Base-by-base conservation (phyloP, 1,140 invertebrate species). In the Lasioglossum baleicum region DNA sequence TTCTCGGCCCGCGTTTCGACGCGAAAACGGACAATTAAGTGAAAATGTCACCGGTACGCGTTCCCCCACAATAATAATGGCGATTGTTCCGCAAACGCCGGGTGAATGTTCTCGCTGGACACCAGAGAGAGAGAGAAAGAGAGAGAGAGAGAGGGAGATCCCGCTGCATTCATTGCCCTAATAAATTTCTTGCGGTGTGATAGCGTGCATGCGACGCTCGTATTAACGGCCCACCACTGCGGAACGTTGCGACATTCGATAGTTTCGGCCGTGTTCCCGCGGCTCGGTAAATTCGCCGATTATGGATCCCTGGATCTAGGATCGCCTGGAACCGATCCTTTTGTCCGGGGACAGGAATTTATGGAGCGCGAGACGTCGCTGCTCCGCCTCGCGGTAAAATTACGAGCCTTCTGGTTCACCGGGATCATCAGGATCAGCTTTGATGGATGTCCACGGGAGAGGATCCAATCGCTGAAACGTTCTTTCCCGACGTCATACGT, bases 241-340 rank as follows among this genome's bases (percentile, higher is more conserved):
- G 78, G 78, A 74, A 80, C 78, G 20, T 75, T 80, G 72, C 78
- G 78, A 80, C 78, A 51, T 60, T 79, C 63, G 68, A 80, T 75
- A 51, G 78, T 68, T 63, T 74, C 20, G 40, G n/a, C 15, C 31
- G 22, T 66, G 78, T 48, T 60, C 48, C 31, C 31, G 51, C 4
- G 15, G 22, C 51, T 56, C 63, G 22, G 69, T 79, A 79, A 73
- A 67, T 80, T 75, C 15, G 70, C 6, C 42, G 42, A 60, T 61
- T 60, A 44, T 40, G 60, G 71, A 74, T 80, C 53, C 69, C 70
- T 11, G 17, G 70, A 73, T 26, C 51, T 22, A 13, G 48, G 71
- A 74, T 71, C 71, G 61, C 26, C 20, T 26, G 58, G 71, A 22
- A 61, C 42, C 22, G 71, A 66, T 71, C 77, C 78, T 73, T 82